A percentile compares a stretch with the other conserved stretches of the same genome.
Conservation (phyloP, 1,140 invertebrate genomes). For the Drosophila lacertosa region DNA sequence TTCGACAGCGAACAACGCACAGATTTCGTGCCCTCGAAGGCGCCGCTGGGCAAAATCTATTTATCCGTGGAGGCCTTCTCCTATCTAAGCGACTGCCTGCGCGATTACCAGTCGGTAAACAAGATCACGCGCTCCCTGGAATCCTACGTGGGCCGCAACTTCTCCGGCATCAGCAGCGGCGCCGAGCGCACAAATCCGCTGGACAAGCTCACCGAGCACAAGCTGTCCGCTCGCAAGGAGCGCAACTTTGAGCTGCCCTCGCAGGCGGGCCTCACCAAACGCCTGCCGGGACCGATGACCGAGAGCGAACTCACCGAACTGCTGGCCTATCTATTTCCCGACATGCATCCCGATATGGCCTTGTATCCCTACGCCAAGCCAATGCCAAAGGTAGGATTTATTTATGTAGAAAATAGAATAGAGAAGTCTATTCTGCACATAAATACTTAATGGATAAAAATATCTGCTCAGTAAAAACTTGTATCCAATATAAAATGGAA, state of each 20-base stretch:
- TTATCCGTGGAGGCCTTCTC: constrained; percentile 87
- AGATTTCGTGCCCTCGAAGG: constrained; percentile 94
- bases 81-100: constrained; percentile 88
- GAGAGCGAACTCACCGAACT: constrained; percentile 91
- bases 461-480: no score
- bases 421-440: no score
- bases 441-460: no score
- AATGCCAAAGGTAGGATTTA: no score
- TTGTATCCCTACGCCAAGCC: constrained; percentile 78
- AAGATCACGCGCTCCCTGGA: constrained; percentile 84
- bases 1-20: constrained; percentile 94
- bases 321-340: constrained; percentile 94
- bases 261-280: constrained; percentile 53
- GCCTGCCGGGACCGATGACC: constrained; percentile 88
- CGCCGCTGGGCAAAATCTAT: constrained; percentile 91
- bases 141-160: constrained; percentile 86
- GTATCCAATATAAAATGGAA: no score
- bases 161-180: constrained; percentile 64
- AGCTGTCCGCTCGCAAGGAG: constrained; percentile 32
- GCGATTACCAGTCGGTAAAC: constrained; percentile 86
- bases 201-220: constrained; percentile 63
- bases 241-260: constrained; percentile 53
- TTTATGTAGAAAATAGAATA: no score
- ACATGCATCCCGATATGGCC: constrained; percentile 89
- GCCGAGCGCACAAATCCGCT: constrained; percentile 59